Conservation (phyloP, 2,888 invertebrate species). For the Macaria notata region DNA sequence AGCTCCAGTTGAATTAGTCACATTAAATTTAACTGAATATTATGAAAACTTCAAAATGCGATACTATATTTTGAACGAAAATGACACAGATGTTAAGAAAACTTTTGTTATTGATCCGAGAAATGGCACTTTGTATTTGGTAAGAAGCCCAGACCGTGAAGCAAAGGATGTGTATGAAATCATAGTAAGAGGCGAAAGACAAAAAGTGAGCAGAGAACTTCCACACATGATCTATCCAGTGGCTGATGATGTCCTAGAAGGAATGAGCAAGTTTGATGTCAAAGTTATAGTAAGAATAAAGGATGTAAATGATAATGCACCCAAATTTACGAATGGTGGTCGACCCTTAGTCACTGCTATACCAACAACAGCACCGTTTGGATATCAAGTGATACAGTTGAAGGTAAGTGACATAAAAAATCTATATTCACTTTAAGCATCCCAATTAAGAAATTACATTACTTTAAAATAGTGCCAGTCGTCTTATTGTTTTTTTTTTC, state of each 20-base stretch:
- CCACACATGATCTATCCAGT: conserved; percentile 90
- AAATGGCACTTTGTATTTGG: conserved; percentile 89
- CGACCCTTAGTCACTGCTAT: conserved; percentile 92
- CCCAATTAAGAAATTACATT: too few species aligned
- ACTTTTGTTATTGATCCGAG: conserved; percentile 89
- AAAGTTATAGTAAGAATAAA: conserved; percentile 89
- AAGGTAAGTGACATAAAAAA: conserved; percentile 70
- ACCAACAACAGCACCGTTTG: conserved; percentile 90
- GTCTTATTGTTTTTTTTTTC: too few species aligned
- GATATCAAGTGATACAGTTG: conserved; percentile 89
- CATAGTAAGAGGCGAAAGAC: conserved; percentile 75
- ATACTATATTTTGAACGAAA: conserved; percentile 84
- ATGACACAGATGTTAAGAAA: conserved; percentile 80
- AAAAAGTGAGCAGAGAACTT: conserved; percentile 85
- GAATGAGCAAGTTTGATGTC: conserved; percentile 89
- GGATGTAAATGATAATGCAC: conserved; percentile 92
- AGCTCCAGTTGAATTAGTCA: conserved; percentile 88
- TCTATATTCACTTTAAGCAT: too few species aligned
- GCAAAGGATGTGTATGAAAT: conserved; percentile 84
- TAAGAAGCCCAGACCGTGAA: conserved; percentile 89
- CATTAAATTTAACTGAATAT: conserved; percentile 88
- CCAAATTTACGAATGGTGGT: conserved; percentile 88
- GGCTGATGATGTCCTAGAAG: conserved; percentile 86
- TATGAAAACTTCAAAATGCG: conserved; percentile 84
- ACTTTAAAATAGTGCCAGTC: too few species aligned